A percentile compares a stretch with the other conserved stretches of the same genome.
These are phyloP conservation scores for Tridacna gigas DNA, from an alignment of 2,888 invertebrate genomes.

Conservation along the genomic window DNA sequence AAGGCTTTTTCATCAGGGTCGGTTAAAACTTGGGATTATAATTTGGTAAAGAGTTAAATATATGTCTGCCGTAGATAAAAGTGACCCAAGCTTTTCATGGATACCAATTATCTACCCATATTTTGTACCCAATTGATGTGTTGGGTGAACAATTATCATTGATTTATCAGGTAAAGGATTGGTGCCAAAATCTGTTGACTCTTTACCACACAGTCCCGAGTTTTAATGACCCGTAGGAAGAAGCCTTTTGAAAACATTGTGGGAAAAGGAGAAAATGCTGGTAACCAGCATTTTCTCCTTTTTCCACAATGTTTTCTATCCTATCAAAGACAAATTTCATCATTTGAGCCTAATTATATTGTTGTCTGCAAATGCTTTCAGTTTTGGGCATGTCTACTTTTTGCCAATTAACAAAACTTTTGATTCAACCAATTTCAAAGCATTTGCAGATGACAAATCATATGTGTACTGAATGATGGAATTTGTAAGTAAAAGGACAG, in stretches of 20 bases:
- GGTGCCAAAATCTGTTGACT: not conserved
- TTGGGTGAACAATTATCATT: not conserved
- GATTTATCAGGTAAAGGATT: conserved; percentile 13
- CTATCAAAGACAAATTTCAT: too few relatives aligned
- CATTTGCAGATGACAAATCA: too few relatives aligned
- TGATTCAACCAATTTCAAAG: too few relatives aligned
- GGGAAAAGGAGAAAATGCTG: conserved; percentile 1
- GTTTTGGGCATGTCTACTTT: too few relatives aligned
- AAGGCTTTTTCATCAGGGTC: too few relatives aligned
- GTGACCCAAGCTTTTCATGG: conserved; percentile 3
- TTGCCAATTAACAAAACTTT: too few relatives aligned
- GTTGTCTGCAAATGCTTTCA: not conserved
- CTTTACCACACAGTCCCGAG: not conserved
- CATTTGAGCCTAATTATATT: not conserved
- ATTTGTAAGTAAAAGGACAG: not conserved
- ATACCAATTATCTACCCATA: conserved; percentile 1
- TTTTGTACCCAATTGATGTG: conserved; percentile 6
- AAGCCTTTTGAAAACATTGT: not conserved
- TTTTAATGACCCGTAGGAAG: not conserved
- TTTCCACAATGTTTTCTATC: not conserved
- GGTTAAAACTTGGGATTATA: not conserved
- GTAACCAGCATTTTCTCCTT: not conserved
- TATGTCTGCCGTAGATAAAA: not conserved
- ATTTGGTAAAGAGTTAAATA: not conserved
- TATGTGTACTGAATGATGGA: not conserved